Conservation (phyloP, 2,888 invertebrate species). For the Cephus runcator region DNA sequence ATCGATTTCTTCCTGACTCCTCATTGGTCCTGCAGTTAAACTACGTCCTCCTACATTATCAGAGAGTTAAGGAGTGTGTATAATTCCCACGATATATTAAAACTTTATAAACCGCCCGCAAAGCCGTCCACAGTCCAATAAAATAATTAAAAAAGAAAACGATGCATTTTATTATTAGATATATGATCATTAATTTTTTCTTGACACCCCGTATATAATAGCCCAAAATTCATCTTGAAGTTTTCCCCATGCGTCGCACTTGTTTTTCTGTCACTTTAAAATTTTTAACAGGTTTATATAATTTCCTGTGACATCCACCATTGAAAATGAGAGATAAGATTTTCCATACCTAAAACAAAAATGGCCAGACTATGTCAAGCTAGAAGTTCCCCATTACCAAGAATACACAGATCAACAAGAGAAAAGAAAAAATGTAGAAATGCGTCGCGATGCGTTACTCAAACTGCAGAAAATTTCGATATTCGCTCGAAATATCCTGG, state of each 20-base stretch:
- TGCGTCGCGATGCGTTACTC: not conserved
- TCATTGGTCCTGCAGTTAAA: not conserved
- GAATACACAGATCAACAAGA: not conserved
- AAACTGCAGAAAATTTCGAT: not conserved
- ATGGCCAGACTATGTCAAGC: not conserved
- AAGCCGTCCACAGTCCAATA: not conserved
- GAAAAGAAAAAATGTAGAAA: not conserved
- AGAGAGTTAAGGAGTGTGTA: not conserved
- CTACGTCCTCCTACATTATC: not conserved
- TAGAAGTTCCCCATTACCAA: not conserved
- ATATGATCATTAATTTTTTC: not conserved
- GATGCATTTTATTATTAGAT: not conserved
- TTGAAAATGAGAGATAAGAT: not conserved
- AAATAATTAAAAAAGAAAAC: not conserved
- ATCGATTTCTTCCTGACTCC: conserved; percentile 22
- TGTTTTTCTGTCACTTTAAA: not conserved
- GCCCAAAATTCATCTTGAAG: not conserved
- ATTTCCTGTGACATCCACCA: not conserved
- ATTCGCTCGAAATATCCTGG: not conserved
- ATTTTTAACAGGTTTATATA: not conserved
- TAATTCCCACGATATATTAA: not conserved
- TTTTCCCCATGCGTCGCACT: not conserved
- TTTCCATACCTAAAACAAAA: not conserved
- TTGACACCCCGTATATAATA: not conserved
- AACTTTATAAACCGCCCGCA: not conserved